Evolutionary conservation across 2,888 invertebrate species (phyloP).

Genomic region (Deilephila porcellus): DNA sequence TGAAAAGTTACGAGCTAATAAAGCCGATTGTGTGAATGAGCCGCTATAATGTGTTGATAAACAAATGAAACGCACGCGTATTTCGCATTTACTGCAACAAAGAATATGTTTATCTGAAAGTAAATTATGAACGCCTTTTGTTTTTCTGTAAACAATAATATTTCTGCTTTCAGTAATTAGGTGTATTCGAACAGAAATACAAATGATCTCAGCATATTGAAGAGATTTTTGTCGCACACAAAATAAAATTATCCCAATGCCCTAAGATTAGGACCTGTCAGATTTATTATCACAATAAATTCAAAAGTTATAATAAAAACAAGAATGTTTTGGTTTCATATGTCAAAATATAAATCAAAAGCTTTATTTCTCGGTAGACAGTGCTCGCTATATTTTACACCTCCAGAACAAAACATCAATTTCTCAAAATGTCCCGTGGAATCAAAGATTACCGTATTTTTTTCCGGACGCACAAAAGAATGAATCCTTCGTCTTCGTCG

Average conservation of each 20-base stretch:
- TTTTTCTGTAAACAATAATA: neutral
- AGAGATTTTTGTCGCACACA: constrained; percentile 5
- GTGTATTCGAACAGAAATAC: constrained; percentile 3
- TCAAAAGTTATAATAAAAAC: constrained; percentile 66
- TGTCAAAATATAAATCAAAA: constrained; percentile 78
- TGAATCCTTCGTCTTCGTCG: constrained; percentile 23
- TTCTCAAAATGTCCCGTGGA: constrained; percentile 66
- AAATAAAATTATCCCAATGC: constrained; percentile 34
- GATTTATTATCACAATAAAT: constrained; percentile 75
- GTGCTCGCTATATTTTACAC: constrained; percentile 72
- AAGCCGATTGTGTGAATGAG: constrained; percentile 24
- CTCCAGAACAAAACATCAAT: constrained; percentile 71
- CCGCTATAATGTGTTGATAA: constrained; percentile 26
- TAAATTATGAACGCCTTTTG: neutral
- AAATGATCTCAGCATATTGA: neutral
- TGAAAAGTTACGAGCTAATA: constrained; percentile 26
- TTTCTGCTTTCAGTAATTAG: neutral
- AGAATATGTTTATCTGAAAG: constrained; percentile 7
- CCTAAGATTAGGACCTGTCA: constrained; percentile 59
- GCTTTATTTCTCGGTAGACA: constrained; percentile 60
- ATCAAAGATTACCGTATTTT: constrained; percentile 46
- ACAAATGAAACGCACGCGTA: constrained; percentile 8
- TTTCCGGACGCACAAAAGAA: constrained; percentile 36
- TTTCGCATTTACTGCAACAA: constrained; percentile 13
- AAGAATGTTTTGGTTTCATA: constrained; percentile 73